Evolutionary conservation across 2,888 invertebrate genomes (phyloP).

Genomic region (Venustoraphidia nigricollis): DNA sequence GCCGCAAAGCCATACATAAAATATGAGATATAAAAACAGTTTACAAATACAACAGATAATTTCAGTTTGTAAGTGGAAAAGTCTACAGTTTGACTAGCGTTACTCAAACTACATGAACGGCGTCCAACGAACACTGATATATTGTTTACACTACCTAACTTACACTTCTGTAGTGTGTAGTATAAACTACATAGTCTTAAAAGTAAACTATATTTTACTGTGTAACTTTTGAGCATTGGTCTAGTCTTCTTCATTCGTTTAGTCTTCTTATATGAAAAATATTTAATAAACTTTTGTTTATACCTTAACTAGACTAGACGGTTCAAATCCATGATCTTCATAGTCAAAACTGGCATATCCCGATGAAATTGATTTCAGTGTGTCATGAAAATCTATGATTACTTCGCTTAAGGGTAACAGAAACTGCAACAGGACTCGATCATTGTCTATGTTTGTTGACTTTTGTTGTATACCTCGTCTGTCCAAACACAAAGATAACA

Average conservation of each 20-base stretch:
- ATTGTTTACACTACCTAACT: no score
- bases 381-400: constrained; percentile 88
- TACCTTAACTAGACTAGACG: constrained; percentile 65
- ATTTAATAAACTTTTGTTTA: constrained; percentile 14
- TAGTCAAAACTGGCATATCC: constrained; percentile 95
- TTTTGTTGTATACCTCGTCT: constrained; percentile 55
- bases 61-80: no score
- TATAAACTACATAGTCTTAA: no score
- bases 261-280: neutral
- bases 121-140: no score
- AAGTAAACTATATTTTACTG: no score
- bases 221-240: no score
- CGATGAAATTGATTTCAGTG: constrained; percentile 73
- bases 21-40: no score
- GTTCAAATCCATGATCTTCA: constrained; percentile 71
- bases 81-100: no score
- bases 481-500: constrained; percentile 59
- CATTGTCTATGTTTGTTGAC: constrained; percentile 64
- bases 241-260: neutral
- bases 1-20: no score
- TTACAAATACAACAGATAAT: no score
- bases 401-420: constrained; percentile 84
- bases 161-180: no score
- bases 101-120: no score
- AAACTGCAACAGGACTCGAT: constrained; percentile 67